Base-by-base conservation (phyloP, 2,888 invertebrate genomes). In the Epistrophe grossulariae region DNA sequence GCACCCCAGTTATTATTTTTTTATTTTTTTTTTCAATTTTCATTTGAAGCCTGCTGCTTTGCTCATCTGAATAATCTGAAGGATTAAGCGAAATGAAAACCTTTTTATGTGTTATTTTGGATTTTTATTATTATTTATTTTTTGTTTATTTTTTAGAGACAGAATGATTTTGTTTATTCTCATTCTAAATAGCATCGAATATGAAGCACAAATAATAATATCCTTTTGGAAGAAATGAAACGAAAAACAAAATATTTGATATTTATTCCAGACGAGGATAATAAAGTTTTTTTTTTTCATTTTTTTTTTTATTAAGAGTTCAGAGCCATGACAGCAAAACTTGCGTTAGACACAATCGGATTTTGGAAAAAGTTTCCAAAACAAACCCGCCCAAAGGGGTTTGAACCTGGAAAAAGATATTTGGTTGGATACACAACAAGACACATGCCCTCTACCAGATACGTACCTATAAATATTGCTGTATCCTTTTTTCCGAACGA, bases 51-150 rank as follows among this genome's bases (percentile, higher is more conserved):
- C 66, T 19, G 40, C 74, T 57, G 57, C 57, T 68, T 57, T 38
- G 38, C 52, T 76, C 76, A 79, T 83, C 76, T 87, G 83, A 79
- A 83, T 87, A 83, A 83, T 83, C 83, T 79, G 38, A 66, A 68
- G 83, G 87, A 87, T 87, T 83, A 79, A 83, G 60, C 71, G 83
- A 64, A 87, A 87, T 83, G 83, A 71, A 79, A 83, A 76, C 71
- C 79, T 79, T 79, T 87, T 76, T 83, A 48, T 79, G 52, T 87
- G 50, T 66, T 79, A 79, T 79, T 82, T 71, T 60, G 43, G 40
- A 55, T 57, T 45, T 45, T 64, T 17, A 38, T 19, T 62, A 19
- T 62, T 35, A 38, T 55, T n/a, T n/a, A 24, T 64, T 11, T n/a
- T 19, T 38, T 11, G n/a, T n/a, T n/a, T n/a, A n/a, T 60, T 35